Percentiles rank a stretch among this genome's conserved stretches.
These are phyloP conservation scores for Poeciliopsis turneri DNA, from an alignment of 2,797 vertebrate genomes.

Conservation along the genomic window DNA sequence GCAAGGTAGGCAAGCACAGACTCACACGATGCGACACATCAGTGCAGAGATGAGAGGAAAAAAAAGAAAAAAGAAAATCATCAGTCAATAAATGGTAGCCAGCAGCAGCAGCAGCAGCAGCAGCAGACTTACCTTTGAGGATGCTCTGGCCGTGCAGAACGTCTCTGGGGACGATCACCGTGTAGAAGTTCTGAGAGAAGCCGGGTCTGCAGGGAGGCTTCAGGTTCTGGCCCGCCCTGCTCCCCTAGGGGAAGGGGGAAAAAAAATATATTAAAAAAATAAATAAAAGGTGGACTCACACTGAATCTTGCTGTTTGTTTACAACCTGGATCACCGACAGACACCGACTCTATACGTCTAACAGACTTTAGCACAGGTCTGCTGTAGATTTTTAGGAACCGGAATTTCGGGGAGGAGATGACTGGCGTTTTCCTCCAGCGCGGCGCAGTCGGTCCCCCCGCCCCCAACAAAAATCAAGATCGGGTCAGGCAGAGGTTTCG, in stretches of 20 bases:
- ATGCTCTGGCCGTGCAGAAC: slow-evolving; percentile 90
- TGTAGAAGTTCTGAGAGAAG: slow-evolving; percentile 95
- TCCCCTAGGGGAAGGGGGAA: slow-evolving; percentile 73
- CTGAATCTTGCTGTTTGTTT: slow-evolving; percentile 33
- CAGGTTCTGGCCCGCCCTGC: slow-evolving; percentile 84
- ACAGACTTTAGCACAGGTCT: neutral
- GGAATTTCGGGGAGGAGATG: neutral
- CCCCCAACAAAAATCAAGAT: neutral
- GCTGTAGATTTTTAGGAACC: neutral
- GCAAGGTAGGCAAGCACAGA: slow-evolving; percentile 25
- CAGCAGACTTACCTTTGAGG: slow-evolving; percentile 90
- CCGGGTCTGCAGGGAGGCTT: slow-evolving; percentile 88
- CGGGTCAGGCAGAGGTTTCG: neutral
- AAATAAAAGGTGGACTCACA: slow-evolving; percentile 1
- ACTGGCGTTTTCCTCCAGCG: neutral
- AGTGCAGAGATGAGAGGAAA: slow-evolving; percentile 13
- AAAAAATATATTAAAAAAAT: too few relatives aligned
- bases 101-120: slow-evolving; percentile 21
- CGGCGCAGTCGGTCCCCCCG: neutral
- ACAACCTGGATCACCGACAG: neutral
- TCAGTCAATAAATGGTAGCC: slow-evolving; percentile 57
- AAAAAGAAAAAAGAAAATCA: slow-evolving; percentile 33
- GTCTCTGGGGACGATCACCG: slow-evolving; percentile 89
- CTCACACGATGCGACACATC: slow-evolving; percentile 35
- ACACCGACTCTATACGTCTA: neutral